phyloP scores from a whole-genome alignment of 2,113 vertebrate species.

The Astatoreochromis straeleni region DNA sequence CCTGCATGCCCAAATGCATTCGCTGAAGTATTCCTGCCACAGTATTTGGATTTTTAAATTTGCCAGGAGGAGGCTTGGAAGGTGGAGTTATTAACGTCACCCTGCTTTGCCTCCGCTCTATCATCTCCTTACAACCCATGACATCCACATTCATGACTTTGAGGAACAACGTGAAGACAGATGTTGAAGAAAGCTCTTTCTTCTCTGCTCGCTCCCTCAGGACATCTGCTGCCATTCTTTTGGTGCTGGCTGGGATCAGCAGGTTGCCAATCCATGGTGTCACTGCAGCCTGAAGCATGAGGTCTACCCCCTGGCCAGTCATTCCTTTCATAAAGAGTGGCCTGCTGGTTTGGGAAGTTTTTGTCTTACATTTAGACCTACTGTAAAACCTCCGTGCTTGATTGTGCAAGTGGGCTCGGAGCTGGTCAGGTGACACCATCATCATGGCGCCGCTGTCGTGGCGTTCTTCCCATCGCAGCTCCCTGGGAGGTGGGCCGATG shows the following conservation, averaged over 20 bases:
- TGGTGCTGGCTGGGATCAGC: constrained; percentile 29
- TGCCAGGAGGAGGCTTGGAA: not conserved
- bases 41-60: not conserved
- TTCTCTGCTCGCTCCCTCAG: constrained; percentile 53
- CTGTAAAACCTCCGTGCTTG: not conserved
- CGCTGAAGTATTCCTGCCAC: not conserved
- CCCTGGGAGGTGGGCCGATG: not conserved
- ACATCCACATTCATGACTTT: constrained; percentile 76
- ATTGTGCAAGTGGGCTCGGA: not conserved
- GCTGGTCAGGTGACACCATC: constrained; percentile 31
- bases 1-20: not conserved
- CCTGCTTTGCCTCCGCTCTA: constrained; percentile 53
- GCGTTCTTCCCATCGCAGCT: not conserved
- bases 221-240: constrained; percentile 27
- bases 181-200: constrained; percentile 60
- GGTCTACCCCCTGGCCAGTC: not conserved
- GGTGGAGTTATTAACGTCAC: not conserved
- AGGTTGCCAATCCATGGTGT: constrained; percentile 82
- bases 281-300: constrained; percentile 72
- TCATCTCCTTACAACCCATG: constrained; percentile 77
- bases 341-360: not conserved
- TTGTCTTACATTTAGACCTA: not conserved
- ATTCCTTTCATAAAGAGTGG: not conserved
- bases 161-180: constrained; percentile 77
- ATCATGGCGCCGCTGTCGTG: not conserved